A percentile compares a stretch with the other conserved stretches of the same genome.
These are phyloP conservation scores for Flexamia atlantica DNA, from an alignment of 2,888 invertebrate genomes.

Conservation along the genomic window DNA sequence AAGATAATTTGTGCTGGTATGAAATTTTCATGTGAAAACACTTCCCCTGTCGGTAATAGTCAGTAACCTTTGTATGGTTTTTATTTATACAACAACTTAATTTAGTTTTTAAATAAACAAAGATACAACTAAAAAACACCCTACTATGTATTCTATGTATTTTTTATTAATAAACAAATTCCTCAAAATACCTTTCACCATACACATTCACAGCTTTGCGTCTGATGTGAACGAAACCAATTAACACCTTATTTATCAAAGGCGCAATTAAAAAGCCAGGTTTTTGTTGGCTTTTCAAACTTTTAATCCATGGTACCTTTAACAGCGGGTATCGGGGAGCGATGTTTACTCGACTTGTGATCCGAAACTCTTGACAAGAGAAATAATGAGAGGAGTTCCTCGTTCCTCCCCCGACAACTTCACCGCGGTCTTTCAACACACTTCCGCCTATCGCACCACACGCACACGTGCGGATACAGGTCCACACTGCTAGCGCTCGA, in stretches of 20 bases:
- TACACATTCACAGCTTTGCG: too few relatives aligned
- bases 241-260: not conserved
- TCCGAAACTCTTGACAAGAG: constrained; percentile 36
- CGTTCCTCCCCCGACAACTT: constrained; percentile 4
- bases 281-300: not conserved
- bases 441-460: not conserved
- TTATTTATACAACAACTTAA: too few relatives aligned
- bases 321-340: constrained; percentile 10
- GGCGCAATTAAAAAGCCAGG: constrained; percentile 21
- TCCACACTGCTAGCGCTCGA: not conserved
- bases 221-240: too few relatives aligned
- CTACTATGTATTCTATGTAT: too few relatives aligned
- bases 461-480: not conserved
- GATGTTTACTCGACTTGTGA: constrained; percentile 37
- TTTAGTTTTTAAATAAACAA: too few relatives aligned
- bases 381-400: constrained; percentile 42
- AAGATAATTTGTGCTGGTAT: too few relatives aligned
- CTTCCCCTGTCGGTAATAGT: too few relatives aligned
- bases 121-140: too few relatives aligned
- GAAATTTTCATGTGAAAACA: too few relatives aligned
- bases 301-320: constrained; percentile 8
- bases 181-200: too few relatives aligned
- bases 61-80: too few relatives aligned
- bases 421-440: constrained; percentile 15
- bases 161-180: too few relatives aligned